These are phyloP conservation scores for Zaprionus davidi DNA, from an alignment of 1,140 invertebrate genomes.

Conservation along the genomic window DNA sequence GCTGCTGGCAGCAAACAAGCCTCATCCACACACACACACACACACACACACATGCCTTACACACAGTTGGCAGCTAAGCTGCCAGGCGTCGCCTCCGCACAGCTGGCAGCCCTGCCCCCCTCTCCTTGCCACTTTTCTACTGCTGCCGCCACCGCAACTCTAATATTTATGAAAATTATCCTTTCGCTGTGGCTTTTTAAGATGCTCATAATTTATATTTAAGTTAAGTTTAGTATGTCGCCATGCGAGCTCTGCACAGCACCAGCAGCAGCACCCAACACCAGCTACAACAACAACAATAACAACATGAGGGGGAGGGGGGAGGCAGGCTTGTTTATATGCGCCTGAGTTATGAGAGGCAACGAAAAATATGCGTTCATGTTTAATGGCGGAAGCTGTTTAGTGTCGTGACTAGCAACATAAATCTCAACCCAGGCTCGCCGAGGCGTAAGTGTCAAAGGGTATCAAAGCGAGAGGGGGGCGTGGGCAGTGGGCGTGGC, in stretches of 20 bases:
- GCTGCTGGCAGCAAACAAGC: conserved; percentile 48
- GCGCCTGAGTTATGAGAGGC: conserved; percentile 46
- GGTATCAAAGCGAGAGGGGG: conserved; percentile 34
- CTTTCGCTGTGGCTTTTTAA: conserved; percentile 82
- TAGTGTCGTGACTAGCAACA: conserved; percentile 71
- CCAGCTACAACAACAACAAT: conserved; percentile 38
- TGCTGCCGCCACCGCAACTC: conserved; percentile 43
- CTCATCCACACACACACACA: conserved; percentile 27
- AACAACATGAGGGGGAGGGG: not conserved
- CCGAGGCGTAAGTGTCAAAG: conserved; percentile 59
- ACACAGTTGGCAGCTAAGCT: conserved; percentile 37
- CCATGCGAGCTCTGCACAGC: conserved; percentile 40
- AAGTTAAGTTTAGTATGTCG: conserved; percentile 79
- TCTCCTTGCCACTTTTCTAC: not conserved
- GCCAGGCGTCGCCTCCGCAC: conserved; percentile 2
- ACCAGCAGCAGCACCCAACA: conserved; percentile 25
- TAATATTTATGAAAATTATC: conserved; percentile 83
- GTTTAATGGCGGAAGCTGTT: conserved; percentile 82
- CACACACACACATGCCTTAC: conserved; percentile 13
- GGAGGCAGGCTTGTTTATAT: conserved; percentile 38
- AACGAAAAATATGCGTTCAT: conserved; percentile 64
- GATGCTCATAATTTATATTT: conserved; percentile 83
- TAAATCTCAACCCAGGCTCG: conserved; percentile 57
- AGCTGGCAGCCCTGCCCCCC: not conserved
- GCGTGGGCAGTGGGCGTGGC: not conserved